Conservation (phyloP, 2,888 invertebrate species). For the Melanostoma scalare region DNA sequence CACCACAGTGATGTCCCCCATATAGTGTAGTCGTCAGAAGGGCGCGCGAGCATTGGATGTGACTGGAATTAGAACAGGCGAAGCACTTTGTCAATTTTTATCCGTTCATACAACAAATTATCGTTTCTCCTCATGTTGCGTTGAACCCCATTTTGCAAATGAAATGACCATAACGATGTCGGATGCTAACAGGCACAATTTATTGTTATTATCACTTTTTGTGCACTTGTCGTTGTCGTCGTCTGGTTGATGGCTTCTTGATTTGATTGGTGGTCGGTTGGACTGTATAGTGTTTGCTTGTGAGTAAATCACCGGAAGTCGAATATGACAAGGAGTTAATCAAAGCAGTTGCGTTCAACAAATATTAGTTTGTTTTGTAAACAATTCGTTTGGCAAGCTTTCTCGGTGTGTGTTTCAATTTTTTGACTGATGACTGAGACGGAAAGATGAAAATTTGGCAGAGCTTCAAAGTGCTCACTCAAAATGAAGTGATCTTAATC, state of each 20-base stretch:
- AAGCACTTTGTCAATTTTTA: slow-evolving; percentile 51
- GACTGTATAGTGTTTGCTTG: slow-evolving; percentile 27
- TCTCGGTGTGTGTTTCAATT: no score
- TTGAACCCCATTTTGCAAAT: slow-evolving; percentile 49
- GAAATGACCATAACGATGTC: slow-evolving; percentile 60
- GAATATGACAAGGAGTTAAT: slow-evolving; percentile 35
- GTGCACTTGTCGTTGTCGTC: background rate
- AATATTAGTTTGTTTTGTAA: no score
- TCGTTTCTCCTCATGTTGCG: slow-evolving; percentile 18
- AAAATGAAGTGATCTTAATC: no score
- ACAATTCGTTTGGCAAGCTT: no score
- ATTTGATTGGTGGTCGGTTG: slow-evolving; percentile 37
- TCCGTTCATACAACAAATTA: slow-evolving; percentile 49
- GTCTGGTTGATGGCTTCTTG: slow-evolving; percentile 24
- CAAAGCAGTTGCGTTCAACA: background rate
- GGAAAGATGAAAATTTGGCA: no score
- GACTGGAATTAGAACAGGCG: slow-evolving; percentile 70
- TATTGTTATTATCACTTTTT: slow-evolving; percentile 60
- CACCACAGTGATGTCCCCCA: slow-evolving; percentile 24
- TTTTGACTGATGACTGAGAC: no score
- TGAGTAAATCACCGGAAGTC: slow-evolving; percentile 58
- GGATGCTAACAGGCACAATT: slow-evolving; percentile 66
- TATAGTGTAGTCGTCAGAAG: slow-evolving; percentile 33
- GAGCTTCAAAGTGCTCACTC: no score
- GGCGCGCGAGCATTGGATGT: slow-evolving; percentile 64